Conservation (phyloP, 2,113 vertebrate genomes). For the Hypanus sabinus region DNA sequence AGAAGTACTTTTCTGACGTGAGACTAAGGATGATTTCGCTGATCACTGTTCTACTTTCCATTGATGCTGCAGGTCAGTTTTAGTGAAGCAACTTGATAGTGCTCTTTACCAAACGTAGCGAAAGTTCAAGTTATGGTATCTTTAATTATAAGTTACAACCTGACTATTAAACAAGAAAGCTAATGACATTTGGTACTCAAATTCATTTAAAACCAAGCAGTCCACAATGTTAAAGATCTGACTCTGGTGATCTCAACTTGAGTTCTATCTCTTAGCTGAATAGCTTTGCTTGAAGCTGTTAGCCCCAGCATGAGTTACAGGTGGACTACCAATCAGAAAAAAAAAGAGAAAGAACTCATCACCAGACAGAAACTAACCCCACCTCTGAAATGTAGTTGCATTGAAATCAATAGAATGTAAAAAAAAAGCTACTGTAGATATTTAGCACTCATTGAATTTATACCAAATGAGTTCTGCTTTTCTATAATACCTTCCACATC, state of each 20-base stretch:
- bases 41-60: not conserved
- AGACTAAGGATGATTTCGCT: not conserved
- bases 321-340: not conserved
- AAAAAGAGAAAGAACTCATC: not conserved
- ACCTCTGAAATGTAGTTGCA: no score
- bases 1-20: not conserved
- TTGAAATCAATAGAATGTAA: no score
- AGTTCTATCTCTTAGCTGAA: not conserved
- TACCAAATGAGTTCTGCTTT: not conserved
- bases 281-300: not conserved
- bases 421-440: no score
- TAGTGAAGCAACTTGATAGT: not conserved
- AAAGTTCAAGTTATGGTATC: not conserved
- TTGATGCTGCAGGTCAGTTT: constrained; percentile 31
- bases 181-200: not conserved
- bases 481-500: not conserved
- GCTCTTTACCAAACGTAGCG: no score
- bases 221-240: not conserved
- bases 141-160: not conserved
- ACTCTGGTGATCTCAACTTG: not conserved
- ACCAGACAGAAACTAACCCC: no score
- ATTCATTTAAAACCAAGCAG: not conserved
- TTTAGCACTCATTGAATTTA: no score
- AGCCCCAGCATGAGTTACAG: not conserved
- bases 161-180: not conserved